Conservation (phyloP, 2,797 vertebrate genomes). For the Xerus rutilus region DNA sequence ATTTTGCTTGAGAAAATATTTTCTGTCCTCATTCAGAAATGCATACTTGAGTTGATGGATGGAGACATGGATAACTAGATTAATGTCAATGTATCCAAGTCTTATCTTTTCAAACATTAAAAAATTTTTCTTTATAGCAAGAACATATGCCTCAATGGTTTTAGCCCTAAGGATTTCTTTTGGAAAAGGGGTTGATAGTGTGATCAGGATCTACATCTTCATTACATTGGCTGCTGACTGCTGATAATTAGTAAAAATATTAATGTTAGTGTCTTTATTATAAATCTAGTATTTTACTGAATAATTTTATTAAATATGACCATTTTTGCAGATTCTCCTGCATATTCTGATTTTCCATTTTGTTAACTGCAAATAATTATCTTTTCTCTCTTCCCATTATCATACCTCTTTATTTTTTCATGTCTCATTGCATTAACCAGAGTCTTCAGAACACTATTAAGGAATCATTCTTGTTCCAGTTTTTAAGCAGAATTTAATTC, state of each 20-base stretch:
- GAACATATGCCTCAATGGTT: background rate
- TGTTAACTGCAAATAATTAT: constrained; percentile 60
- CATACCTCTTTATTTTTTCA: constrained; percentile 58
- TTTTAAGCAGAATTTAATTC: constrained; percentile 69
- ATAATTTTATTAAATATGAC: constrained; percentile 60
- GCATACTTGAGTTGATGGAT: background rate
- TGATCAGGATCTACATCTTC: background rate
- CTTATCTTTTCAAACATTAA: background rate
- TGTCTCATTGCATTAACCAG: constrained; percentile 64
- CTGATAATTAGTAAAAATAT: background rate
- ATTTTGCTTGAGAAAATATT: background rate
- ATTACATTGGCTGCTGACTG: background rate
- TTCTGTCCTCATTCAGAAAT: background rate
- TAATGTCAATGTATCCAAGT: background rate
- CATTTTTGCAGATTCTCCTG: constrained; percentile 53
- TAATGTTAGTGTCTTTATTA: constrained; percentile 41
- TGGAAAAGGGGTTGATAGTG: too few relatives aligned
- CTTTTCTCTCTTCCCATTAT: constrained; percentile 56
- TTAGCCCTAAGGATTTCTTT: background rate
- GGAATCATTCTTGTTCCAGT: constrained; percentile 35
- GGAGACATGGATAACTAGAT: background rate
- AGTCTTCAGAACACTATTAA: constrained; percentile 59
- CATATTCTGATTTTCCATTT: constrained; percentile 44
- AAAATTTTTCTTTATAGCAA: background rate
- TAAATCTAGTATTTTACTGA: constrained; percentile 44